A percentile compares a stretch with the other conserved stretches of the same genome.
These are phyloP conservation scores for Hippolais icterina DNA, from an alignment of 2,113 vertebrate genomes.

Conservation along the genomic window DNA sequence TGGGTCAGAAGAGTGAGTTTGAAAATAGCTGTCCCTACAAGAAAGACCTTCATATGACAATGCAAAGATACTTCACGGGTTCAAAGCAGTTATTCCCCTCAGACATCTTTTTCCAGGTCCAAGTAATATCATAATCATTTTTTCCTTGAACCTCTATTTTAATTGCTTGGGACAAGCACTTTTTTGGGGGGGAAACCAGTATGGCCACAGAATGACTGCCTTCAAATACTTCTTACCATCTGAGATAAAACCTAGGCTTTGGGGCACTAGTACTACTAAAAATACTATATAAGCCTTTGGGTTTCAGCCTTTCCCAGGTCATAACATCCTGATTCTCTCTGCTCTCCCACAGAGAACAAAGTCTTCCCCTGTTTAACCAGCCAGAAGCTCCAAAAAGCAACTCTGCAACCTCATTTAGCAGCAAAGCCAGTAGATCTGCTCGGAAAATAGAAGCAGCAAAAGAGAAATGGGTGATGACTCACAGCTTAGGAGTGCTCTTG, in stretches of 20 bases:
- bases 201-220: neutral
- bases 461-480: constrained; percentile 38
- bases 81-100: neutral
- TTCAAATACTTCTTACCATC: neutral
- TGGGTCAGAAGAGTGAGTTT: constrained; percentile 37
- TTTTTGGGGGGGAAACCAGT: neutral
- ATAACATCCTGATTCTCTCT: neutral
- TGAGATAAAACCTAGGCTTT: neutral
- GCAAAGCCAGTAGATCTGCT: constrained; percentile 38
- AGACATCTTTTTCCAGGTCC: neutral
- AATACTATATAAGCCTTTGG: neutral
- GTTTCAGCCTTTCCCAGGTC: neutral
- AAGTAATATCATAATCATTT: neutral
- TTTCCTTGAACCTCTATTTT: neutral
- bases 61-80: neutral
- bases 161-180: neutral
- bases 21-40: constrained; percentile 1
- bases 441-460: constrained; percentile 48
- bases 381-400: constrained; percentile 41
- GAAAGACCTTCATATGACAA: neutral
- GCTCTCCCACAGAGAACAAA: constrained; percentile 42
- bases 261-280: neutral
- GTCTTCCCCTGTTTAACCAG: neutral
- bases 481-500: constrained; percentile 28
- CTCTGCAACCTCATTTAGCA: constrained; percentile 45